Percentiles rank a stretch among this genome's conserved stretches.
phyloP scores from a whole-genome alignment of 1,140 invertebrate species.

The Camponotus pennsylvanicus region DNA sequence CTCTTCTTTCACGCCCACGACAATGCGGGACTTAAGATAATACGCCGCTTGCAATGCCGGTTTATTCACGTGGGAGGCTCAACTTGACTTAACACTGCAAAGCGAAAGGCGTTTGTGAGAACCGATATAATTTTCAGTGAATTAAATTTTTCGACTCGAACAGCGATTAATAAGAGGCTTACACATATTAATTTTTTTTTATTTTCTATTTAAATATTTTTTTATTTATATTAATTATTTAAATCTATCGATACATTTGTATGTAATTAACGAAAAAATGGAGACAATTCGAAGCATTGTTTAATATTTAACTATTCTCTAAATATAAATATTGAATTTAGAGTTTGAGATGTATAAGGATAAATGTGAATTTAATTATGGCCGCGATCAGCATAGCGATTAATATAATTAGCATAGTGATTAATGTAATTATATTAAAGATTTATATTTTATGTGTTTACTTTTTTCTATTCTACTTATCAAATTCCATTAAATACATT shows the following conservation, averaged over 20 bases:
- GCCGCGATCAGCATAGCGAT: too few species aligned
- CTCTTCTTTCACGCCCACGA: constrained; percentile 12
- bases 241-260: not conserved
- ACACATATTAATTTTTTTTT: not conserved
- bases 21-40: constrained; percentile 39
- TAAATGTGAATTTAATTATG: too few species aligned
- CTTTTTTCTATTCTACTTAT: not conserved
- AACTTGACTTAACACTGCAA: not conserved
- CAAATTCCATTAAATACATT: not conserved
- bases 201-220: not conserved
- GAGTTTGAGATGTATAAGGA: too few species aligned
- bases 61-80: not conserved
- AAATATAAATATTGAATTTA: constrained; percentile 16
- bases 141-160: not conserved
- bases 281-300: too few species aligned
- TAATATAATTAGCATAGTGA: too few species aligned
- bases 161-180: too few species aligned
- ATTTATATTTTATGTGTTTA: not conserved
- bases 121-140: not conserved
- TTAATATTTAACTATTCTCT: not conserved
- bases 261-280: not conserved
- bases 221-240: not conserved
- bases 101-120: not conserved
- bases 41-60: not conserved
- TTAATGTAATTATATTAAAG: too few species aligned